Percentiles rank a stretch among this genome's conserved stretches.
Evolutionary conservation across 2,888 invertebrate genomes (phyloP).

Genomic region (Cephus nigrinus): DNA sequence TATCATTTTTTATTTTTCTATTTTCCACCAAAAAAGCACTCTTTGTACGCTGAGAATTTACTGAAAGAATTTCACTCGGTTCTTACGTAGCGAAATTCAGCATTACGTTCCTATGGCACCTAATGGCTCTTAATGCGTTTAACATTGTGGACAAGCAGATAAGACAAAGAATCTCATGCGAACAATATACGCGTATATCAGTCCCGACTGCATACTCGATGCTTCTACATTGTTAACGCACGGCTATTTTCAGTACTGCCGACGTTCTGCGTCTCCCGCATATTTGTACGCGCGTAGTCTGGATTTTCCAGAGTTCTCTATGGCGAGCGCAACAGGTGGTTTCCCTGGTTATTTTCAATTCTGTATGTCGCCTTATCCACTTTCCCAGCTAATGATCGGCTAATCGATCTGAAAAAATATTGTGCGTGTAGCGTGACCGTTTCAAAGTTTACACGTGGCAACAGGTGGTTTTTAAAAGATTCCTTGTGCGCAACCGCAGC

Average conservation of each 20-base stretch:
- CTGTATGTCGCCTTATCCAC: background rate
- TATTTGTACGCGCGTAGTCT: background rate
- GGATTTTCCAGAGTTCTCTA: background rate
- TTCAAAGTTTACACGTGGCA: background rate
- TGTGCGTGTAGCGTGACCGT: background rate
- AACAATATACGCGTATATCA: background rate
- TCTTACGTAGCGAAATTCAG: background rate
- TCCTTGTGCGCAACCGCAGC: background rate
- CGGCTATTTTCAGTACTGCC: background rate
- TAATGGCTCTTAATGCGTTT: background rate
- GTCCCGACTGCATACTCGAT: background rate
- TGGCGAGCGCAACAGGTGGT: background rate
- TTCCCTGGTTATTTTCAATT: background rate
- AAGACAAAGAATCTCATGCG: background rate
- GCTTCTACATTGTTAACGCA: background rate
- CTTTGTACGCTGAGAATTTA: background rate
- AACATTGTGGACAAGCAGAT: background rate
- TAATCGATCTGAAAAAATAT: background rate
- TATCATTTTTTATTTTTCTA: background rate
- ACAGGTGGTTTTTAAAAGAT: background rate
- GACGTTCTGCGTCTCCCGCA: background rate
- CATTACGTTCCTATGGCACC: background rate
- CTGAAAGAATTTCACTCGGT: background rate
- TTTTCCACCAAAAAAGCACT: background rate
- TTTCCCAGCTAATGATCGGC: background rate